Evolutionary conservation across 2,797 vertebrate species (phyloP).

Genomic region (Sebastes trivittatus): DNA sequence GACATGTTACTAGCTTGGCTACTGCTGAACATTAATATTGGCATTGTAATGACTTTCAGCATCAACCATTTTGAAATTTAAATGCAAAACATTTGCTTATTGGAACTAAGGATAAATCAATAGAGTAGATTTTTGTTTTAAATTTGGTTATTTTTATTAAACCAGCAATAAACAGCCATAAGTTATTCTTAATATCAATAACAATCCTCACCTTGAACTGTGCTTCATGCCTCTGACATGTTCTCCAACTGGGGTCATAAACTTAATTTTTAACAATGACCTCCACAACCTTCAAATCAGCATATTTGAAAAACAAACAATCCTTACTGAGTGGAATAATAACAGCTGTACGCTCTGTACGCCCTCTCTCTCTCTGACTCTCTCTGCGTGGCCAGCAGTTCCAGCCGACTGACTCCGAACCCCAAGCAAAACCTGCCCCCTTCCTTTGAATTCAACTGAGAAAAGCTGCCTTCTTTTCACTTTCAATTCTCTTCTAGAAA

Average conservation of each 20-base stretch:
- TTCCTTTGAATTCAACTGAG: background rate
- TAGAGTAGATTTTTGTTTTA: background rate
- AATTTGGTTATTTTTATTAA: background rate
- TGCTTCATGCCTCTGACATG: background rate
- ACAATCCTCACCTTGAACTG: background rate
- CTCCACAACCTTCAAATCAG: background rate
- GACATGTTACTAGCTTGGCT: background rate
- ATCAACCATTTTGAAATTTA: background rate
- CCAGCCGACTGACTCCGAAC: conserved; percentile 11
- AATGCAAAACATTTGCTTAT: background rate
- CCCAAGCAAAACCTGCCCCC: conserved; percentile 9
- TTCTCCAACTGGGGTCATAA: background rate
- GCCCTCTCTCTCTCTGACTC: background rate
- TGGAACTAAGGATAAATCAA: background rate
- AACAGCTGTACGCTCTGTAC: background rate
- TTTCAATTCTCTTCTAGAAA: background rate
- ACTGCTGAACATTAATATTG: background rate
- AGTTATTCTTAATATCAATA: background rate
- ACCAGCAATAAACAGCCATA: background rate
- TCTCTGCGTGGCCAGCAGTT: background rate
- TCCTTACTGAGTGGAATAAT: background rate
- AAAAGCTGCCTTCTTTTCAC: conserved; percentile 7
- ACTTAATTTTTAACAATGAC: background rate
- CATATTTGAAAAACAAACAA: background rate
- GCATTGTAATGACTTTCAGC: background rate